A percentile compares a stretch with the other conserved stretches of the same genome.
phyloP scores from a whole-genome alignment of 2,113 vertebrate species.

The Desmodus rotundus region DNA sequence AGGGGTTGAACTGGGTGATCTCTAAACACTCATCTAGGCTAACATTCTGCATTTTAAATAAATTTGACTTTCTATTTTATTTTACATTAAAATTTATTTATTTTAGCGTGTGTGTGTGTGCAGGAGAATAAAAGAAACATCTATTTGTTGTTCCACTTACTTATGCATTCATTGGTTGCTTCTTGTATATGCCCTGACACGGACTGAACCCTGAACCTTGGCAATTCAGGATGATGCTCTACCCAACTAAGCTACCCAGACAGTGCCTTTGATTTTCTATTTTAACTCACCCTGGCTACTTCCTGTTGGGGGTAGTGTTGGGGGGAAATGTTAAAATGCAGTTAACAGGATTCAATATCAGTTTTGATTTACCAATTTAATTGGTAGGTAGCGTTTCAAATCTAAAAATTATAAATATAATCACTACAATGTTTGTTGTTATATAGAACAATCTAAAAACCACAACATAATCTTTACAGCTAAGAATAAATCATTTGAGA shows the following conservation, averaged over 20 bases:
- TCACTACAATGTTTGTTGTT: background rate
- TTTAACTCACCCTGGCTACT: background rate
- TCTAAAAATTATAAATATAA: constrained; percentile 30
- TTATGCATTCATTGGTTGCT: too few relatives aligned
- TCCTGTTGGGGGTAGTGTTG: background rate
- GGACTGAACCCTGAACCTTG: too few relatives aligned
- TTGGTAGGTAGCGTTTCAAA: background rate
- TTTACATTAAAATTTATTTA: too few relatives aligned
- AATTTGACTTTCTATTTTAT: background rate
- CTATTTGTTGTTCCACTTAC: too few relatives aligned
- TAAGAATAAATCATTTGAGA: constrained; percentile 75
- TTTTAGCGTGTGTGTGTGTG: too few relatives aligned
- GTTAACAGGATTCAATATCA: background rate
- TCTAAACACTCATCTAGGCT: background rate
- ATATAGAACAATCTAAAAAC: constrained; percentile 45
- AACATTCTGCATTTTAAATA: background rate
- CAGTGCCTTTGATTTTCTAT: background rate
- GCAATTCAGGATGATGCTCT: too few relatives aligned
- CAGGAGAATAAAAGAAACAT: too few relatives aligned
- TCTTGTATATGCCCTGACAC: too few relatives aligned
- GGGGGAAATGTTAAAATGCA: constrained; percentile 29
- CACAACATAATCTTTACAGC: constrained; percentile 51
- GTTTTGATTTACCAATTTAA: constrained; percentile 24
- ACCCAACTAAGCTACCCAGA: too few relatives aligned
- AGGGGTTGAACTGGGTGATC: background rate